Percentiles rank a stretch among this genome's conserved stretches.
Conservation (phyloP, 2,888 invertebrate genomes). For the Drosophila anomelani region DNA sequence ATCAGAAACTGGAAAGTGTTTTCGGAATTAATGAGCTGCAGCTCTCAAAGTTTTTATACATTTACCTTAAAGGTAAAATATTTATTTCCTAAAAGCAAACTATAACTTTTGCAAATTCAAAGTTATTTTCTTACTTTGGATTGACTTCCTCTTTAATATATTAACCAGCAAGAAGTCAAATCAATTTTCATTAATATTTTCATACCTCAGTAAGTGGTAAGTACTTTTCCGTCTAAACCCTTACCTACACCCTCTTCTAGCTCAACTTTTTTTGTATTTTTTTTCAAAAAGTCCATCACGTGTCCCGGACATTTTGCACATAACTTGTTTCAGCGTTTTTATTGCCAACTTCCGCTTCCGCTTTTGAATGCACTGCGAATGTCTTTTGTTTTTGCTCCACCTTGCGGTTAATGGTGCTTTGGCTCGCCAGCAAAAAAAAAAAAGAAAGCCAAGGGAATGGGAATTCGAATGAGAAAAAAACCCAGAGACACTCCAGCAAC, state of each 20-base stretch:
- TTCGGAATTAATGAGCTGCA: background rate
- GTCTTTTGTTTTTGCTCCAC: slow-evolving; percentile 52
- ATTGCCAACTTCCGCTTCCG: slow-evolving; percentile 72
- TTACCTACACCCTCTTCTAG: slow-evolving; percentile 6
- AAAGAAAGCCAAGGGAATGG: slow-evolving; percentile 1
- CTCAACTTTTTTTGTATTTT: slow-evolving; percentile 16
- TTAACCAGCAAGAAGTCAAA: background rate
- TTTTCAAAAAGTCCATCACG: slow-evolving; percentile 64
- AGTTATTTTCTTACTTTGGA: no score
- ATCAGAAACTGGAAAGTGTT: background rate
- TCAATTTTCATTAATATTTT: no score
- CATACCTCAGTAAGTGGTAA: background rate
- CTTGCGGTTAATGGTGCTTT: slow-evolving; percentile 60
- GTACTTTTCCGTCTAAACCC: background rate
- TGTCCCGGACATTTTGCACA: slow-evolving; percentile 72
- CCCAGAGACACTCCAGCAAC: slow-evolving; percentile 24
- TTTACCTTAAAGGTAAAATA: no score
- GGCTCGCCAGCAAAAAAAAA: background rate
- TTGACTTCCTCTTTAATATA: background rate
- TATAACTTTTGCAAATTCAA: no score
- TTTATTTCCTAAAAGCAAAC: no score
- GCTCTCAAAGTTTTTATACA: no score
- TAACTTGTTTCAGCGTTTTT: slow-evolving; percentile 75
- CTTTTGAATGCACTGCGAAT: slow-evolving; percentile 29
- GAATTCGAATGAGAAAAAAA: slow-evolving; percentile 4